Base-by-base conservation (phyloP, 2,888 invertebrate species). In the Phyllotreta striolata region DNA sequence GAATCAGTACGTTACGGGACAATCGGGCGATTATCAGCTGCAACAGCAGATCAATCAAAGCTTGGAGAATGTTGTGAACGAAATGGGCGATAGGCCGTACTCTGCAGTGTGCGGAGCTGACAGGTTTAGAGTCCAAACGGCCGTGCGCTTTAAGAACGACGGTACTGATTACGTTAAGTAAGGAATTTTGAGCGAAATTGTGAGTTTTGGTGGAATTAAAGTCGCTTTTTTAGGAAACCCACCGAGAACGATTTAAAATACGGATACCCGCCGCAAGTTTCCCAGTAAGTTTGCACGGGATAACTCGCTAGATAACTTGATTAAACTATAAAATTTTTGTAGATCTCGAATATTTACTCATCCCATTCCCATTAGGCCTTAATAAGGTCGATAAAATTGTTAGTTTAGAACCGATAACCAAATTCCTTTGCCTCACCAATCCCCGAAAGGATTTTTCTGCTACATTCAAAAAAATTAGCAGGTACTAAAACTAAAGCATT, bases 211-310 rank as follows among this genome's bases (percentile, higher is more conserved):
- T 24, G 24, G 4, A 4, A 24, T 24, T 24, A 24, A 24, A 24
- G 24, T 24, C 24, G 24, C 24, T 24, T 24, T 62, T 63, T 63
- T 51, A 52, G 57, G 51, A 51, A 62, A 56, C 24, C 58, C 6
- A 57, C 58, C 8, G 69, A 66, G 49, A 60, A 60, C 40, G 66
- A 58, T 7, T 41, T 70, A 5, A 43, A 40, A 55, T 65, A 67
- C 37, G 71, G 71, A 38, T 71, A 71, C 43, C 71, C 71, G 8
- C 64, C 68, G 6, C 71, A 71, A 51, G 47, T 58, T 59, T 38
- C 62, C 9, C 58, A 59, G 68, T 68, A 46, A 68, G 68, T 58
- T 38, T 8, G 14, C 24, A n/a, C 13, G 37, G 9, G 24, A 24
- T 3, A 62, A 34, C 12, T 8, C n/a, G 14, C 6, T 14, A 41